A percentile compares a stretch with the other conserved stretches of the same genome.
These are phyloP conservation scores for Oenanthe melanoleuca DNA, from an alignment of 2,113 vertebrate species.

Conservation along the genomic window DNA sequence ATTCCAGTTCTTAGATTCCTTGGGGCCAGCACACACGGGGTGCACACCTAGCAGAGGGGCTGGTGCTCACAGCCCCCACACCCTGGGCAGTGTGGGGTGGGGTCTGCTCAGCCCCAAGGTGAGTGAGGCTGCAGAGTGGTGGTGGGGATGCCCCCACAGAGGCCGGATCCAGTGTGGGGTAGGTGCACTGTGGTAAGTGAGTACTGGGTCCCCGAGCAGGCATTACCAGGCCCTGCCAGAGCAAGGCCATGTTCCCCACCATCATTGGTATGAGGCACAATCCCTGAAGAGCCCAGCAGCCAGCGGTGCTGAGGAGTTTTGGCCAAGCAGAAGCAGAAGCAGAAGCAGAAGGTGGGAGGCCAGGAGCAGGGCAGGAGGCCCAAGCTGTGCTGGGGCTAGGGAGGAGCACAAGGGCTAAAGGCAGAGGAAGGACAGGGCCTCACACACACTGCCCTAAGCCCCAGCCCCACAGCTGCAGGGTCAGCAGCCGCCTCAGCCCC, in stretches of 20 bases:
- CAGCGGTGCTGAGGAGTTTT: not conserved
- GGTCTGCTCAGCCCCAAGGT: not conserved
- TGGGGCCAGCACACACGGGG: not conserved
- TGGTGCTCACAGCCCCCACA: not conserved
- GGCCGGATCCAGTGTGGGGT: accelerated
- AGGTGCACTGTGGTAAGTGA: accelerated
- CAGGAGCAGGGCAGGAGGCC: not conserved
- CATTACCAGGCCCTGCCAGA: not conserved
- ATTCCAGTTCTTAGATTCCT: slow-evolving; percentile 39
- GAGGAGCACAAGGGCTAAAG: not conserved
- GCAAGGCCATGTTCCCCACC: not conserved
- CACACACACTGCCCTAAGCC: not conserved
- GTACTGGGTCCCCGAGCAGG: not conserved
- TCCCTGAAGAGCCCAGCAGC: not conserved
- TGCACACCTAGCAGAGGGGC: not conserved
- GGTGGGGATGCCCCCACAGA: not conserved
- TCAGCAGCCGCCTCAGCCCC: too few species aligned
- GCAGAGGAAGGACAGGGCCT: not conserved
- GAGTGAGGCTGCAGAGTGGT: not conserved
- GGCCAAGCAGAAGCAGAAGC: not conserved
- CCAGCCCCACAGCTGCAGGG: accelerated
- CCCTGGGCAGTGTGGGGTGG: not conserved
- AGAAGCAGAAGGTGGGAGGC: not conserved
- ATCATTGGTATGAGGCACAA: slow-evolving; percentile 22
- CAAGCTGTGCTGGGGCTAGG: accelerated